Percentiles rank a stretch among this genome's conserved stretches.
These are phyloP conservation scores for Bucco capensis DNA, from an alignment of 2,113 vertebrate genomes.

Conservation along the genomic window DNA sequence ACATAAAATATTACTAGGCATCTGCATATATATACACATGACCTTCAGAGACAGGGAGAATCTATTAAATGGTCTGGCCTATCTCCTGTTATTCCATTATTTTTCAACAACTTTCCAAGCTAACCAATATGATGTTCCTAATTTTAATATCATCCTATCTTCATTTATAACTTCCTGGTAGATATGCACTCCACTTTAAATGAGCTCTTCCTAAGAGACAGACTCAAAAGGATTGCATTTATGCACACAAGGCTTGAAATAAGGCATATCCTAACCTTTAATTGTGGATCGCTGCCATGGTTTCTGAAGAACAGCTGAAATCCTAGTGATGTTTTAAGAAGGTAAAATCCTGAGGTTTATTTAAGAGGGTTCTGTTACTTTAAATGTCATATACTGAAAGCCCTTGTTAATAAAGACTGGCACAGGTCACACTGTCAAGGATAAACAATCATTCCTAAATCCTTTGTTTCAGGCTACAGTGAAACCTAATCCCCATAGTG, in stretches of 20 bases:
- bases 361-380: conserved; percentile 60
- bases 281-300: conserved; percentile 60
- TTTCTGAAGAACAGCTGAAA: conserved; percentile 53
- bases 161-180: conserved; percentile 41
- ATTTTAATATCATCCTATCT: conserved; percentile 45
- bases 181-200: conserved; percentile 49
- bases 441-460: conserved; percentile 71
- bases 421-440: conserved; percentile 70
- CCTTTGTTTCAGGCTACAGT: conserved; percentile 68
- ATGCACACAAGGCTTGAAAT: conserved; percentile 51
- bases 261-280: conserved; percentile 63
- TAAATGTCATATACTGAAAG: conserved; percentile 67
- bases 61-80: neutral
- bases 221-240: conserved; percentile 55
- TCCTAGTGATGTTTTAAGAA: conserved; percentile 38
- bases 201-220: conserved; percentile 49
- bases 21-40: neutral
- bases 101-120: conserved; percentile 43
- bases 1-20: neutral
- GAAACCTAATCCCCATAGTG: conserved; percentile 64
- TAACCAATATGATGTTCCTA: neutral
- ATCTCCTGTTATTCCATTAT: neutral
- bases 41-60: neutral
- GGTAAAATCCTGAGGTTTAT: conserved; percentile 50
- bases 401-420: conserved; percentile 62